Evolutionary conservation across 1,140 invertebrate genomes (phyloP).

Genomic region (Arion vulgaris): DNA sequence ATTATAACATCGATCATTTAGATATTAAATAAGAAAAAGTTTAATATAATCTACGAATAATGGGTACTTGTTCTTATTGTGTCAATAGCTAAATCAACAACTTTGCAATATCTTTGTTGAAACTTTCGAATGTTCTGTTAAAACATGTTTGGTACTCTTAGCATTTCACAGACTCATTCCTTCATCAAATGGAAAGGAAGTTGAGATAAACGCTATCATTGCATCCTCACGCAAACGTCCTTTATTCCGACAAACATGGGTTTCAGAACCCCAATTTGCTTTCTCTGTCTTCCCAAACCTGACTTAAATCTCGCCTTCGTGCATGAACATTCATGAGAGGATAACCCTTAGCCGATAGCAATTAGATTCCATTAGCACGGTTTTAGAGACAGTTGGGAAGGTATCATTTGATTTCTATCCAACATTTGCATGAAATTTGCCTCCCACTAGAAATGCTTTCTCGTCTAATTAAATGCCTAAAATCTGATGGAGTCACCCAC

Average conservation of each 20-base stretch:
- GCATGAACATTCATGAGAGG: constrained; percentile 14
- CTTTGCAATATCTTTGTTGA: too few relatives aligned
- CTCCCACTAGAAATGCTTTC: neutral
- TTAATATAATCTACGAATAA: too few relatives aligned
- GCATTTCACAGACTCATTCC: too few relatives aligned
- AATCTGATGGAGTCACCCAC: neutral
- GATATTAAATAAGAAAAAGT: too few relatives aligned
- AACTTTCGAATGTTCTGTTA: too few relatives aligned
- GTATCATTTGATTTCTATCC: neutral
- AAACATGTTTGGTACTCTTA: too few relatives aligned
- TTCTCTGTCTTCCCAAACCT: neutral
- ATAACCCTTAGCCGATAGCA: constrained; percentile 9
- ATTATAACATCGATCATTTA: too few relatives aligned
- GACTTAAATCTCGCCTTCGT: constrained; percentile 21
- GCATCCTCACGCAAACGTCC: constrained; percentile 10
- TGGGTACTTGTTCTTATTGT: too few relatives aligned
- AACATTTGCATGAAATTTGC: neutral
- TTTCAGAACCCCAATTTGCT: neutral
- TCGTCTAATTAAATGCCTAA: neutral
- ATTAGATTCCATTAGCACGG: constrained; percentile 36
- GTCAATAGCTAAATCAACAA: too few relatives aligned
- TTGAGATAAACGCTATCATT: neutral
- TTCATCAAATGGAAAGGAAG: constrained; percentile 9
- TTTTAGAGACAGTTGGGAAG: neutral
- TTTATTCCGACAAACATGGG: constrained; percentile 14